Base-by-base conservation (phyloP, 2,797 vertebrate genomes). In the Phrynocephalus vlangalii region DNA sequence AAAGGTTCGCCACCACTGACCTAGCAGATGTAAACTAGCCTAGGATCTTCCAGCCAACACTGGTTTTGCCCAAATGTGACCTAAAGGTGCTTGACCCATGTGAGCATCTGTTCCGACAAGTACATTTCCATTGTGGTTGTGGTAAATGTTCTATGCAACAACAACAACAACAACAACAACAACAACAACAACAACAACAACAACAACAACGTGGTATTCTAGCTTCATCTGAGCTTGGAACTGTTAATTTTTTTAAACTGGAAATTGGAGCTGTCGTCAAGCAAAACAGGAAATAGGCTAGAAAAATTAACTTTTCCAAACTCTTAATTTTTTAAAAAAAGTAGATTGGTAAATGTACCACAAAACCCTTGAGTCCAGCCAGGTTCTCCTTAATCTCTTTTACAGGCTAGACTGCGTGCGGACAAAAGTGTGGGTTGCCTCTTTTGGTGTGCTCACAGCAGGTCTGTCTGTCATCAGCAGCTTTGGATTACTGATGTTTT, bases 351-450 rank as follows among this genome's bases (percentile, higher is more conserved):
- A 15, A 1, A 3, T 73, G 28, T 8, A 26, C 30, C 26, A 3
- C 66, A 28, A 63, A 75, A 87, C 26, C 63, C 68, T 18, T 18
- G 26, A 33, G 48, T 77, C 15, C 15, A 48, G 18, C 67, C 77
- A 38, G n/a, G 48, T 68, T 79, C 22, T n/a, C 68, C 38, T n/a
- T 63, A 10, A 80, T 86, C 3, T 80, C 22, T 82, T 90, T 94
- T 95, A 73, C 91, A 98, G 97, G 92, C 73, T 96, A 85, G 97
- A 97, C 93, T 97, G 96, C 79, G 91, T 98, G 82, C 94, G 96
- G 94, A 98, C 97, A 71, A 98, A 98, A 88, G 94, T 96, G 83
- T 98, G 97, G 96, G 95, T 98, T 90, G 97, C 97, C 1, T 78
- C 44, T 82, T 96, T 96, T 80, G 98, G 98, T 50, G 97, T 98